Evolutionary conservation across 2,888 invertebrate genomes (phyloP).

Genomic region (Pantelozetes paolii): DNA sequence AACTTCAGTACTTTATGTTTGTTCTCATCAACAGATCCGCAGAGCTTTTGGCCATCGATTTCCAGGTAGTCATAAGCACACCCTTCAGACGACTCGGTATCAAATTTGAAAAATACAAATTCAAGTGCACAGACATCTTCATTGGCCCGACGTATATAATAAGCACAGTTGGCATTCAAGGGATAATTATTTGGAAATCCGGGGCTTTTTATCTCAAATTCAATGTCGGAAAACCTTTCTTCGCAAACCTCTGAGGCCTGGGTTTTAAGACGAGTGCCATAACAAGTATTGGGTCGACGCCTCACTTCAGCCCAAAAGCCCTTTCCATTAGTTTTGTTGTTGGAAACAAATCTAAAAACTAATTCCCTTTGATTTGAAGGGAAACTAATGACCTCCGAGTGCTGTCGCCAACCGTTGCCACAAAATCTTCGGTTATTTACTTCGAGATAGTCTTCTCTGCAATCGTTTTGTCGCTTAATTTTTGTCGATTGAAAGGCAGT

Average conservation of each 20-base stretch:
- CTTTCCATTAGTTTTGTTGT: slow-evolving; percentile 43
- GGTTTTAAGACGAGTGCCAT: slow-evolving; percentile 21
- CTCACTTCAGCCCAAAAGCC: slow-evolving; percentile 47
- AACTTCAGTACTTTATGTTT: slow-evolving; percentile 47
- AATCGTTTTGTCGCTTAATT: slow-evolving; percentile 33
- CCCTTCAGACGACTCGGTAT: slow-evolving; percentile 47
- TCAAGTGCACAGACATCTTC: slow-evolving; percentile 48
- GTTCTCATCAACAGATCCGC: slow-evolving; percentile 47
- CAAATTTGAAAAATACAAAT: slow-evolving; percentile 48
- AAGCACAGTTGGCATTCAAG: slow-evolving; percentile 44
- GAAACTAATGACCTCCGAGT: slow-evolving; percentile 44
- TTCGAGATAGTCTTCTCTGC: slow-evolving; percentile 46
- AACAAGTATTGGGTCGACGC: slow-evolving; percentile 43
- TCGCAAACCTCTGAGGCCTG: slow-evolving; percentile 43
- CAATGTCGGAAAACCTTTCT: slow-evolving; percentile 41
- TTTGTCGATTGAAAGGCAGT: neutral
- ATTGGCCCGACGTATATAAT: slow-evolving; percentile 44
- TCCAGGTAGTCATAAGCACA: slow-evolving; percentile 48
- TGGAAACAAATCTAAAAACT: slow-evolving; percentile 44
- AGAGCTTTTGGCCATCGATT: slow-evolving; percentile 47
- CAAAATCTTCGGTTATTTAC: slow-evolving; percentile 46
- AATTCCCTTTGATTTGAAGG: slow-evolving; percentile 43
- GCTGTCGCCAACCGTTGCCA: slow-evolving; percentile 44
- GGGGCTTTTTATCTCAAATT: slow-evolving; percentile 46
- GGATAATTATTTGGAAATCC: slow-evolving; percentile 45